Evolutionary conservation across 2,888 invertebrate species (phyloP), one percentile per base, ranked within the genome.

Genomic region (Lissocephala sabroskyi): DNA sequence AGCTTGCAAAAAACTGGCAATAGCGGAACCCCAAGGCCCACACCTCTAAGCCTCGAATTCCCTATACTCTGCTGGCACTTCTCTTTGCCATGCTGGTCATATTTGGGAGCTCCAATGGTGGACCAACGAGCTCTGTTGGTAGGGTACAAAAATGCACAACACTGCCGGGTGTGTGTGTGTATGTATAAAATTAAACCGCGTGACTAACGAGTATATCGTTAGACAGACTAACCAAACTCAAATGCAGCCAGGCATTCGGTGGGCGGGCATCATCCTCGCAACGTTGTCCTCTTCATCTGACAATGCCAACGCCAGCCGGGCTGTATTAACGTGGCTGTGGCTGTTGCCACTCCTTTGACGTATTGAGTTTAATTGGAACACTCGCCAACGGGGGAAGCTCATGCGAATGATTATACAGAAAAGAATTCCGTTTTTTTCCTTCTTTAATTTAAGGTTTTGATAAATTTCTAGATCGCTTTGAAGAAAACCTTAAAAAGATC

Each of bases 291-390:
- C 23, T 7, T 23, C 7, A 23, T 23, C 23, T 23, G 4, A 23
- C 7, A 23, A 49, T 58, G 45, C 14, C 46, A 41, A 43, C 39
- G 49, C 44, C 50, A 54, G 57, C 54, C 56, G 60, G 49, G 67
- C 53, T 67, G 68, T 56, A 44, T 47, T 50, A 40, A 16, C 18
- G 44, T 36, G 33, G 33, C 10, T 43, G 45, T 17, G 51, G 59
- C 53, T 65, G 70, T 68, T 73, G 23, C 23, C 23, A 23, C 4
- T 23, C 7, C 63, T 62, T 76, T 68, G 70, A 73, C 77, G 77
- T 68, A 77, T 70, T 58, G 70, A 65, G 70, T 73, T 70, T 70
- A 70, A 70, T 70, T 70, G 77, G 77, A 74, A 60, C 74, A 76
- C 77, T 70, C 70, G 53, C 52, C 42, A 63, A 44, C 55, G 46